Conservation (phyloP, 2,888 invertebrate genomes). For the Zeuzera pyrina region DNA sequence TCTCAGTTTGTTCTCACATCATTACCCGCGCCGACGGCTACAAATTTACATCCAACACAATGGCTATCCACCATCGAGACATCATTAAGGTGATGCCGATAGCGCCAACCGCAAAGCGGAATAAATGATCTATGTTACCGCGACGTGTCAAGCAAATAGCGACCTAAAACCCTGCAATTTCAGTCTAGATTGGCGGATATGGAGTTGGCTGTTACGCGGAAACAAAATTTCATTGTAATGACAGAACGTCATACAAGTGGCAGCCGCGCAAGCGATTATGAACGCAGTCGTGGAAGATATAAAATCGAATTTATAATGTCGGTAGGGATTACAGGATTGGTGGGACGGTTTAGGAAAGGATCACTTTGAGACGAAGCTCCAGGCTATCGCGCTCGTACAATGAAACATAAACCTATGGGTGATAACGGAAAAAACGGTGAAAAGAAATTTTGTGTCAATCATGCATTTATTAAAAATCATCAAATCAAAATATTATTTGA, state of each 20-base stretch:
- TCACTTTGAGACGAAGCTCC: slow-evolving; percentile 53
- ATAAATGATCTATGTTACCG: slow-evolving; percentile 34
- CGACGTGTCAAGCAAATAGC: slow-evolving; percentile 21
- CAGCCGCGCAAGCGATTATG: slow-evolving; percentile 41
- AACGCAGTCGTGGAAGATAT: slow-evolving; percentile 31
- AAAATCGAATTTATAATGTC: slow-evolving; percentile 41
- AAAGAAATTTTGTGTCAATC: too few species aligned
- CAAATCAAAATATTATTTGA: too few species aligned
- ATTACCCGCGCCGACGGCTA: slow-evolving; percentile 74
- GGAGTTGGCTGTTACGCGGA: slow-evolving; percentile 35
- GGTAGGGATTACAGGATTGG: slow-evolving; percentile 27
- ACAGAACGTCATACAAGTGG: slow-evolving; percentile 64
- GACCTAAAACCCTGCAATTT: slow-evolving; percentile 25
- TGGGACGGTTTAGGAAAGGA: slow-evolving; percentile 54
- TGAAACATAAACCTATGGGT: slow-evolving; percentile 61
- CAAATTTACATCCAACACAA: slow-evolving; percentile 74
- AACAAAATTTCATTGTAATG: slow-evolving; percentile 27
- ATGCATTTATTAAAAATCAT: too few species aligned
- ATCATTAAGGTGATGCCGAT: slow-evolving; percentile 74
- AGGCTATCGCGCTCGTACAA: slow-evolving; percentile 59
- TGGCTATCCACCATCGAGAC: slow-evolving; percentile 73
- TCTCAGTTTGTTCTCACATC: slow-evolving; percentile 74
- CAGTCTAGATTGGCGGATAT: slow-evolving; percentile 19
- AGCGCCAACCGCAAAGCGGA: slow-evolving; percentile 51
- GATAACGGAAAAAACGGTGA: too few species aligned